A percentile compares a stretch with the other conserved stretches of the same genome.
These are phyloP conservation scores for Percopsis omiscomaycus DNA, from an alignment of 2,797 vertebrate genomes.

Conservation along the genomic window DNA sequence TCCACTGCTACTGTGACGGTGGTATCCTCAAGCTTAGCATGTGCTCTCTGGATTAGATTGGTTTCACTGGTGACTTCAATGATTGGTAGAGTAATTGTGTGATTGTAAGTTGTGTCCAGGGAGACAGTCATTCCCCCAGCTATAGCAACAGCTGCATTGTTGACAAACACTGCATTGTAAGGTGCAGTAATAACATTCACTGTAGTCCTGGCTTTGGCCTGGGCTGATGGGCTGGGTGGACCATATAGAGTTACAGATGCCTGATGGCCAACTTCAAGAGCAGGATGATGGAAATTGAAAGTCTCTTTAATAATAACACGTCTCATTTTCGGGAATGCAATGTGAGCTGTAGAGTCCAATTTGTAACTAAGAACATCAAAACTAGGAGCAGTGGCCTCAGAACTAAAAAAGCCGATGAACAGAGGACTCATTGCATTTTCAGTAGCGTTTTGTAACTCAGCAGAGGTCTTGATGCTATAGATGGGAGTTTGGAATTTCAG, in stretches of 20 bases:
- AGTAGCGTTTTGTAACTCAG: conserved; percentile 82
- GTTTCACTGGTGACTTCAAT: conserved; percentile 76
- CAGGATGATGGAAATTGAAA: conserved; percentile 76
- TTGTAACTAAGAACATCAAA: conserved; percentile 82
- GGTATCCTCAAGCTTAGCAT: conserved; percentile 69
- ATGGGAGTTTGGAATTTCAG: conserved; percentile 85
- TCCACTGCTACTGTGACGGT: conserved; percentile 67
- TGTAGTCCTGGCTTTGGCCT: conserved; percentile 80
- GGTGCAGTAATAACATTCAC: conserved; percentile 73
- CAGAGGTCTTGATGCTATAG: conserved; percentile 79
- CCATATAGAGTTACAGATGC: conserved; percentile 78
- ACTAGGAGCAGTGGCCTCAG: conserved; percentile 74
- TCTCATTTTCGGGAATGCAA: conserved; percentile 80
- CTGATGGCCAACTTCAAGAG: conserved; percentile 80
- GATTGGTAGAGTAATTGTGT: conserved; percentile 77
- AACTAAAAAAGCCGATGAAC: conserved; percentile 78
- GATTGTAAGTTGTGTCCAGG: conserved; percentile 80
- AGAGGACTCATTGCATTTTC: conserved; percentile 72
- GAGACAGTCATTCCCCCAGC: conserved; percentile 79
- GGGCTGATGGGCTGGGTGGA: conserved; percentile 55
- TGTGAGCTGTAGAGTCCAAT: conserved; percentile 78
- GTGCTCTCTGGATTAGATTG: conserved; percentile 71
- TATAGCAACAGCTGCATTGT: conserved; percentile 75
- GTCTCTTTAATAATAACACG: conserved; percentile 81
- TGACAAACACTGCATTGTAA: conserved; percentile 78